phyloP scores from a whole-genome alignment of 2,113 vertebrate species.

The Corvus moneduloides region DNA sequence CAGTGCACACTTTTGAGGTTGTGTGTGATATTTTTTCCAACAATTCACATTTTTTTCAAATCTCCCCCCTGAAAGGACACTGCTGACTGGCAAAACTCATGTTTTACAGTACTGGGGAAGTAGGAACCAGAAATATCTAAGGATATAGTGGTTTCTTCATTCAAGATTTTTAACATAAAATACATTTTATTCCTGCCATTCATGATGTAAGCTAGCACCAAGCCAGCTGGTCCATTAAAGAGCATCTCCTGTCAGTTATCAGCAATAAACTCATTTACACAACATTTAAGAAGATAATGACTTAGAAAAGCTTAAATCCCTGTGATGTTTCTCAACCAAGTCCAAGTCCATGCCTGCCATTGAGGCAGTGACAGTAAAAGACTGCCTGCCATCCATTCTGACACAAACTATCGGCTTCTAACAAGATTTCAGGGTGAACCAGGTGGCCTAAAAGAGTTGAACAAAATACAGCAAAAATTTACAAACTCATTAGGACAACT shows the following conservation, averaged over 20 bases:
- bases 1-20: neutral
- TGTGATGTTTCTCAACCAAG: neutral
- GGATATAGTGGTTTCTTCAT: neutral
- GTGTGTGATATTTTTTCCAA: neutral
- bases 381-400: neutral
- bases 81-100: neutral
- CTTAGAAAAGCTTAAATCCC: neutral
- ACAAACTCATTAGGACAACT: neutral
- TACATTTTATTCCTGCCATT: neutral
- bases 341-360: neutral
- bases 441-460: neutral
- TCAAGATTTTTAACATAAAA: neutral
- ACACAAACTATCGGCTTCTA: neutral
- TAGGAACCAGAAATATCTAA: neutral
- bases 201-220: neutral
- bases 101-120: neutral
- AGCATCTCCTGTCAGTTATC: neutral
- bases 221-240: neutral
- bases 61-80: neutral
- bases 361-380: neutral
- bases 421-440: neutral
- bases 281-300: neutral
- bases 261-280: neutral
- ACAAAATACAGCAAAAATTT: neutral
- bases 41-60: neutral